Conservation (phyloP, 1,140 invertebrate genomes). For the Belonocnema kinseyi region DNA sequence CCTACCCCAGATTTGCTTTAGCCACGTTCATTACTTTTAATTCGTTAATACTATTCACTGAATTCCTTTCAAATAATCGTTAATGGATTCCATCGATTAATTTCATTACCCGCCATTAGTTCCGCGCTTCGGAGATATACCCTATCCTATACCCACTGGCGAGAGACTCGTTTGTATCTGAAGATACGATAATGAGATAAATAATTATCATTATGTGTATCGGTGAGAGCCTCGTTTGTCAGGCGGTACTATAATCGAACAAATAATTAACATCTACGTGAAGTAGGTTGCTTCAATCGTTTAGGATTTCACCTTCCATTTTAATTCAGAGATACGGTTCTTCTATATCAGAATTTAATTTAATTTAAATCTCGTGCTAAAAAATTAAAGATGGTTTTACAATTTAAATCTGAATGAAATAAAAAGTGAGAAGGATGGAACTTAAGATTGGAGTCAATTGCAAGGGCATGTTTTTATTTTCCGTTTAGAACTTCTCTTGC, state of each 20-base stretch:
- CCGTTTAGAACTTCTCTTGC: too few species aligned
- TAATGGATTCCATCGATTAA: conserved; percentile 56
- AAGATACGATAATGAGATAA: conserved; percentile 18
- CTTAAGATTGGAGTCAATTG: too few species aligned
- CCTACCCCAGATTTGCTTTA: not conserved
- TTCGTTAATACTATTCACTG: not conserved
- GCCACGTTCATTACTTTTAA: not conserved
- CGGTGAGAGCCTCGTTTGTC: conserved; percentile 26
- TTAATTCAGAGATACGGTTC: not conserved
- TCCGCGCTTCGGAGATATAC: conserved; percentile 29
- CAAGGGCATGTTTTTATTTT: too few species aligned
- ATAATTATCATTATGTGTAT: conserved; percentile 28
- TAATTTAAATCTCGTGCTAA: too few species aligned
- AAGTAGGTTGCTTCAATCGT: not conserved
- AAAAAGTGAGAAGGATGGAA: too few species aligned
- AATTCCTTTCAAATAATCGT: conserved; percentile 52
- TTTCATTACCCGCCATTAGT: conserved; percentile 54
- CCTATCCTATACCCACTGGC: not conserved
- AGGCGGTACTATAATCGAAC: not conserved
- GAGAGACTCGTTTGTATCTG: conserved; percentile 22
- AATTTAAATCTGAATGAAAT: too few species aligned
- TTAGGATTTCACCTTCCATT: not conserved
- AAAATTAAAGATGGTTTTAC: too few species aligned
- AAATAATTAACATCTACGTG: not conserved
- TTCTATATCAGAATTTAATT: not conserved